A percentile compares a stretch with the other conserved stretches of the same genome.
Evolutionary conservation across 2,797 vertebrate genomes (phyloP).

Genomic region (Orientallactaga sibirica): DNA sequence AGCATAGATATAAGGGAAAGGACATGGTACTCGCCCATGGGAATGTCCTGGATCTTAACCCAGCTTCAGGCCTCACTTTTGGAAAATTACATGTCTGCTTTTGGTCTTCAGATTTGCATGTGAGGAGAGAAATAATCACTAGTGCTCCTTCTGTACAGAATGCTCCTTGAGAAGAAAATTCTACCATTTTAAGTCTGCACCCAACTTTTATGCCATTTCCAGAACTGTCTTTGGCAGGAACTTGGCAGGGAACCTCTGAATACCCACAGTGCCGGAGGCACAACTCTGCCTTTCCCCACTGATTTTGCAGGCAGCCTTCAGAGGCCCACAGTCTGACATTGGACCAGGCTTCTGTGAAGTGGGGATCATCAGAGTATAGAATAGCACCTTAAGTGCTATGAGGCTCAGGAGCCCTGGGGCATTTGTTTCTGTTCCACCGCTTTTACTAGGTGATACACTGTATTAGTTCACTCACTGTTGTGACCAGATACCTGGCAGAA

Average conservation of each 20-base stretch:
- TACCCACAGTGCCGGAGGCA: neutral
- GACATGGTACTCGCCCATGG: neutral
- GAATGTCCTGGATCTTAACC: neutral
- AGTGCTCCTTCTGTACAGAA: neutral
- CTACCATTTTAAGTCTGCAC: neutral
- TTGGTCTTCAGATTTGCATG: neutral
- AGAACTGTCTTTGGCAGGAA: neutral
- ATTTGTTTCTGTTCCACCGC: neutral
- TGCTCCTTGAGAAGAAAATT: neutral
- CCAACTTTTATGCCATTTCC: neutral
- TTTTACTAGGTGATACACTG: neutral
- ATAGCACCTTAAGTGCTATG: neutral
- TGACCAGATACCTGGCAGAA: too few species aligned
- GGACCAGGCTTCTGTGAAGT: neutral
- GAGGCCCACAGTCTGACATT: neutral
- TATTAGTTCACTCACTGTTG: too few species aligned
- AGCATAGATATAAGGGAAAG: neutral
- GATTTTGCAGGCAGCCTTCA: accelerated
- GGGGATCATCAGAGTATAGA: neutral
- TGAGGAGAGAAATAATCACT: neutral
- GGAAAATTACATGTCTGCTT: neutral
- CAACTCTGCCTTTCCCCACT: too few species aligned
- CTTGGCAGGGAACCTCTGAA: neutral
- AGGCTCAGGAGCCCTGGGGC: neutral
- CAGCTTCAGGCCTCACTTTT: neutral